A percentile compares a stretch with the other conserved stretches of the same genome.
Evolutionary conservation across 2,113 vertebrate species (phyloP).

Genomic region (Lepus americanus): DNA sequence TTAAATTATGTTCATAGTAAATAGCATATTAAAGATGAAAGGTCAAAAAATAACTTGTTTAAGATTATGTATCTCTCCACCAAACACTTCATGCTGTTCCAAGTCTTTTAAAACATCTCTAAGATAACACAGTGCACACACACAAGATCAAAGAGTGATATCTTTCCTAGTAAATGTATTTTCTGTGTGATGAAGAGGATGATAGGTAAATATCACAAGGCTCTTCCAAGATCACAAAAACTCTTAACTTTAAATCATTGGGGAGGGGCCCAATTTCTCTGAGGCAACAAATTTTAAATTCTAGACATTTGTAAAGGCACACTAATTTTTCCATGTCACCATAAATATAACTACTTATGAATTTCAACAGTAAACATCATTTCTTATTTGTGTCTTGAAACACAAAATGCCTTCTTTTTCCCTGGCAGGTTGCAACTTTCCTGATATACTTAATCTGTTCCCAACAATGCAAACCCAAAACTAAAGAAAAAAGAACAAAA

Average conservation of each 20-base stretch:
- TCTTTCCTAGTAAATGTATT: constrained; percentile 21
- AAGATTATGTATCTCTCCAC: constrained; percentile 17
- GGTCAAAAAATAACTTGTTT: constrained; percentile 44
- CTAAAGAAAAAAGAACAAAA: constrained; percentile 48
- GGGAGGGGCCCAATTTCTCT: not conserved
- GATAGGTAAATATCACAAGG: not conserved
- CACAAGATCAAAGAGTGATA: constrained; percentile 32
- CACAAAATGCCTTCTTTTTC: not conserved
- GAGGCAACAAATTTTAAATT: constrained; percentile 13
- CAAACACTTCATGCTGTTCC: constrained; percentile 34
- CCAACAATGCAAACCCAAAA: not conserved
- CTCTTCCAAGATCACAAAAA: constrained; percentile 7
- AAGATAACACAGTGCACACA: constrained; percentile 34
- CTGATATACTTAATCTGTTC: constrained; percentile 38
- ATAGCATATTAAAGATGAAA: constrained; percentile 48
- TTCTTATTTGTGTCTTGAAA: constrained; percentile 38
- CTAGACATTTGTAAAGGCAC: not conserved
- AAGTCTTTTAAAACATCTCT: constrained; percentile 38
- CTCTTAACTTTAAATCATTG: not conserved
- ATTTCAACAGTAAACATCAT: not conserved
- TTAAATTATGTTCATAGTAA: constrained; percentile 52
- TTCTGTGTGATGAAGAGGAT: constrained; percentile 41
- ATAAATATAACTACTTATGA: constrained; percentile 31
- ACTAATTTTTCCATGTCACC: not conserved
- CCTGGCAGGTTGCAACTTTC: not conserved